phyloP scores from a whole-genome alignment of 2,113 vertebrate genomes.

The Nothobranchius furzeri region DNA sequence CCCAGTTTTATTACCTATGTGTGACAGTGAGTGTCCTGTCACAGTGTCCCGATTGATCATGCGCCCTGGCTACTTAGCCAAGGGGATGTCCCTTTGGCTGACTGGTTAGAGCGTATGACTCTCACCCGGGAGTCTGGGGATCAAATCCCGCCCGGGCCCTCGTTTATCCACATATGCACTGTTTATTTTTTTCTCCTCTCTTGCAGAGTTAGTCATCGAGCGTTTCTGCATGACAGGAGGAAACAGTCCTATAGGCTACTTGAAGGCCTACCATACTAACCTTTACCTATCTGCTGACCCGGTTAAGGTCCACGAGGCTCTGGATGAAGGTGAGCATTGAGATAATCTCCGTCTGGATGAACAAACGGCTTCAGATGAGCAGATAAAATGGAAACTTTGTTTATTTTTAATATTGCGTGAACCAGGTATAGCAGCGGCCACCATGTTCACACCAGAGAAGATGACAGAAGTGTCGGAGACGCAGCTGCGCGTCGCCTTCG shows the following conservation, averaged over 20 bases:
- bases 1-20: no score
- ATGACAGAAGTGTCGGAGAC: slow-evolving; percentile 84
- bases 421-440: slow-evolving; percentile 93
- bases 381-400: neutral
- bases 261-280: slow-evolving; percentile 96
- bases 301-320: slow-evolving; percentile 89
- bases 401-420: neutral
- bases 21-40: no score
- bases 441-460: slow-evolving; percentile 89
- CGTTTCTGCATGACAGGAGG: slow-evolving; percentile 97
- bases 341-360: no score
- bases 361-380: neutral
- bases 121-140: no score
- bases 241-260: slow-evolving; percentile 92
- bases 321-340: slow-evolving; percentile 84
- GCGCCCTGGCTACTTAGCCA: no score
- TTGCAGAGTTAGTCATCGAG: slow-evolving; percentile 90
- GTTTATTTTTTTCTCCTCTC: neutral
- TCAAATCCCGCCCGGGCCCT: no score
- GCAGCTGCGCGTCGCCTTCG: slow-evolving; percentile 93
- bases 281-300: slow-evolving; percentile 93
- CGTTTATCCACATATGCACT: no score
- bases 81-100: no score
- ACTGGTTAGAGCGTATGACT: no score
- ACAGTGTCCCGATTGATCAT: no score